A percentile compares a stretch with the other conserved stretches of the same genome.
These are phyloP conservation scores for Clamator glandarius DNA, from an alignment of 2,797 vertebrate genomes.

Conservation along the genomic window DNA sequence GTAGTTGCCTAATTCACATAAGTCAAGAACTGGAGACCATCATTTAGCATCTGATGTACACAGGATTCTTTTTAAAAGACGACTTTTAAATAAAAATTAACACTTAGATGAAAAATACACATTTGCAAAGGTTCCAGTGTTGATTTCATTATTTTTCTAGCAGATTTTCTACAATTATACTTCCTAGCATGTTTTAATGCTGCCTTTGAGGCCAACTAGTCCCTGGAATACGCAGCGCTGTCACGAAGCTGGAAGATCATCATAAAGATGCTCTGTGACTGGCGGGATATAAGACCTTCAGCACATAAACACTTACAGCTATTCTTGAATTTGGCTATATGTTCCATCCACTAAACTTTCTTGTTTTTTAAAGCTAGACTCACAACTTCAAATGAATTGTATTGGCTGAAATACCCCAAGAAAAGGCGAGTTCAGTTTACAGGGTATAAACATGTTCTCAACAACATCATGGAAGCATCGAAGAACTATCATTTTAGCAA, in stretches of 20 bases:
- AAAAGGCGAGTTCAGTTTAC: neutral
- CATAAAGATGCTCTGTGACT: neutral
- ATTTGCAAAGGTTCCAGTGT: neutral
- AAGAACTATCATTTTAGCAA: neutral
- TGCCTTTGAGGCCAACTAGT: neutral
- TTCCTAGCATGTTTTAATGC: neutral
- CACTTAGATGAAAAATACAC: neutral
- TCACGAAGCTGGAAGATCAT: neutral
- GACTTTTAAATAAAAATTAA: rapidly evolving
- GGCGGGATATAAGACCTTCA: neutral
- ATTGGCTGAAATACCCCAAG: neutral
- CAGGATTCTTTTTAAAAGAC: neutral
- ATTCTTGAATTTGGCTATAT: neutral
- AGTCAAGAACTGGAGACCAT: neutral
- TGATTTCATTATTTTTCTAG: neutral
- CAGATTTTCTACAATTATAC: neutral
- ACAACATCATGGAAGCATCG: neutral
- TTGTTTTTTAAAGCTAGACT: neutral
- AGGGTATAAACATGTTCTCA: neutral
- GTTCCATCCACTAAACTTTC: too few species aligned
- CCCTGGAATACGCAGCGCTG: neutral
- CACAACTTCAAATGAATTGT: neutral
- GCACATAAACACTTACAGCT: rapidly evolving
- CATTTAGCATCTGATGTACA: neutral
- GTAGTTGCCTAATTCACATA: neutral